Percentiles rank a stretch among this genome's conserved stretches.
Evolutionary conservation across 2,888 invertebrate species (phyloP).

Genomic region (Hirudinaria manillensis): DNA sequence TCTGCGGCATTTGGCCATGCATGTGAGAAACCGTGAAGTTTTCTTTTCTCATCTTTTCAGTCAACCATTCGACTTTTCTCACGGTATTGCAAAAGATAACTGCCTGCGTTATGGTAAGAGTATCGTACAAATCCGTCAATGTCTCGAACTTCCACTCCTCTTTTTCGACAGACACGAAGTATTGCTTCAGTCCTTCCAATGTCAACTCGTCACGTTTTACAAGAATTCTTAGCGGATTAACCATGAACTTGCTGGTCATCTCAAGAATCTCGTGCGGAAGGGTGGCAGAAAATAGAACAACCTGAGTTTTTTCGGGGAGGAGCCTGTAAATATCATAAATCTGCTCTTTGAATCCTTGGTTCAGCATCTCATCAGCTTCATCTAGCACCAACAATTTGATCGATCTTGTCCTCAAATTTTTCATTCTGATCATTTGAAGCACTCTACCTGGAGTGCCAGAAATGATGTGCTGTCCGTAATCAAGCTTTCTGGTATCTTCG

Average conservation of each 20-base stretch:
- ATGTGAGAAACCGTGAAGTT: conserved; percentile 98
- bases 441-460: conserved; percentile 98
- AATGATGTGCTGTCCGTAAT: conserved; percentile 97
- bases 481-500: conserved; percentile 93
- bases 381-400: conserved; percentile 96
- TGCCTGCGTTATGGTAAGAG: conserved; percentile 95
- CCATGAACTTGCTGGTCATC: conserved; percentile 99
- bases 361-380: conserved; percentile 99
- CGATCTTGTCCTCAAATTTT: conserved; percentile 78
- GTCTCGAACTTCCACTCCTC: conserved; percentile 99
- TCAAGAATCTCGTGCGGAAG: conserved; percentile 97
- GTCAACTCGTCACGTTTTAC: conserved; percentile 99
- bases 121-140: conserved; percentile 94
- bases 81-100: conserved; percentile 97
- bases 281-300: conserved; percentile 91
- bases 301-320: conserved; percentile 92
- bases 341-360: conserved; percentile 98
- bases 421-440: conserved; percentile 83
- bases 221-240: conserved; percentile 93
- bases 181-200: conserved; percentile 97
- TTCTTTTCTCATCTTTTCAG: conserved; percentile 81
- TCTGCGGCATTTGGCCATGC: conserved; percentile 76
- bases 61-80: conserved; percentile 87
- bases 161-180: conserved; percentile 96
- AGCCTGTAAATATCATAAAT: conserved; percentile 98